Percentiles rank a stretch among this genome's conserved stretches.
Conservation (phyloP, 2,113 vertebrate species). For the Burhinus bistriatus region DNA sequence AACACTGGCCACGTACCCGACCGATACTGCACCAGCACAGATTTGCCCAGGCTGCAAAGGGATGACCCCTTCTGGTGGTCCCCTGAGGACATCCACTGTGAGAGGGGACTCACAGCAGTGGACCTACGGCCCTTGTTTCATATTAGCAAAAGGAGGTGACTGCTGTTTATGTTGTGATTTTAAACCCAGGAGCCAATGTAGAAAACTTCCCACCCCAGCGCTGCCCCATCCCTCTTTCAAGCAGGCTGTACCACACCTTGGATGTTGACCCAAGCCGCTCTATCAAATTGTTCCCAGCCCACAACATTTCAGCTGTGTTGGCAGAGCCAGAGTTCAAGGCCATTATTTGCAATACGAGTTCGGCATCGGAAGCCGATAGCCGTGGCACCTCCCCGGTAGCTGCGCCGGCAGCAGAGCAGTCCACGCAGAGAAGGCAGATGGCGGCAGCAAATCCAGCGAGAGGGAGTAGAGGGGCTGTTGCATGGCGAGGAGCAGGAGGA, state of each 20-base stretch:
- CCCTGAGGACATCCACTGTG: neutral
- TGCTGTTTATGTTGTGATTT: neutral
- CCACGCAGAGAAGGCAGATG: neutral
- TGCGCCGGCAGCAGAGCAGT: neutral
- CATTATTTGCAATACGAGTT: neutral
- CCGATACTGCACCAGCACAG: neutral
- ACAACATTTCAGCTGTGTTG: neutral
- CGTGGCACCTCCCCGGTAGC: neutral
- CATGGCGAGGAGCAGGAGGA: neutral
- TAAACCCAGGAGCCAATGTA: neutral
- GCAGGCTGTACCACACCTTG: neutral
- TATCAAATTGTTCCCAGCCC: neutral
- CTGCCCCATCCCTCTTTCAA: neutral
- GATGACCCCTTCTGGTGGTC: neutral
- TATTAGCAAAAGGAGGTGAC: neutral
- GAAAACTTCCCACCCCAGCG: neutral
- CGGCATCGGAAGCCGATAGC: neutral
- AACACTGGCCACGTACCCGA: rapidly evolving
- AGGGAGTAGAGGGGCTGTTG: neutral
- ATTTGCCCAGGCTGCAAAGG: neutral
- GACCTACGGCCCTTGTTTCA: neutral
- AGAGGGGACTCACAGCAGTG: neutral
- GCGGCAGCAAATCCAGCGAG: rapidly evolving
- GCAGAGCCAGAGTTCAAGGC: slow-evolving; percentile 25
- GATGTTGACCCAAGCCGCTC: neutral